phyloP scores from a whole-genome alignment of 2,113 vertebrate species.

The Phoenicopterus ruber region DNA sequence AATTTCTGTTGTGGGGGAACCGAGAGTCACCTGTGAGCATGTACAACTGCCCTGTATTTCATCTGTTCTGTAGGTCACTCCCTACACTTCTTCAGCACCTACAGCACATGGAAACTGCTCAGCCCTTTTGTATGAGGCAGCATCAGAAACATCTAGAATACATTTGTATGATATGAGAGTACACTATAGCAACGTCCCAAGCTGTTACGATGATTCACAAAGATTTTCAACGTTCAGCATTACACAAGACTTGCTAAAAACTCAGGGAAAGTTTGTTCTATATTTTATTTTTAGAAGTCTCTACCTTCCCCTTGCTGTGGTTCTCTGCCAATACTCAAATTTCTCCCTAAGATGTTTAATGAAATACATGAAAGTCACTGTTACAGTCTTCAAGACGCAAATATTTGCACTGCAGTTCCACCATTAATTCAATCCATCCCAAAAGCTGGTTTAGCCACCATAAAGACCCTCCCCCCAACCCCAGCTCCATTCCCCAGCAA shows the following conservation, averaged over 20 bases:
- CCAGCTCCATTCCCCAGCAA: not conserved
- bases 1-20: not conserved
- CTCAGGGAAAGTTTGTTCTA: not conserved
- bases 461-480: not conserved
- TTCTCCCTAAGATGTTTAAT: not conserved
- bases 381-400: not conserved
- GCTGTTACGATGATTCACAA: not conserved
- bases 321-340: not conserved
- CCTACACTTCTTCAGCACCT: not conserved
- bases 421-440: not conserved
- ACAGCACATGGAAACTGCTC: not conserved
- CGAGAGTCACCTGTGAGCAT: not conserved
- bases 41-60: not conserved
- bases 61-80: not conserved
- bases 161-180: not conserved
- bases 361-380: not conserved
- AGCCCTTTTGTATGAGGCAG: not conserved
- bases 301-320: not conserved
- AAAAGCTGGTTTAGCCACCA: not conserved
- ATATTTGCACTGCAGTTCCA: not conserved
- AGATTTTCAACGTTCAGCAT: not conserved
- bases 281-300: not conserved
- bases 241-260: not conserved
- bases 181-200: not conserved
- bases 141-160: not conserved